Percentiles rank a stretch among this genome's conserved stretches.
Conservation (phyloP, 2,888 invertebrate genomes). For the Platerodrilus igneus region DNA sequence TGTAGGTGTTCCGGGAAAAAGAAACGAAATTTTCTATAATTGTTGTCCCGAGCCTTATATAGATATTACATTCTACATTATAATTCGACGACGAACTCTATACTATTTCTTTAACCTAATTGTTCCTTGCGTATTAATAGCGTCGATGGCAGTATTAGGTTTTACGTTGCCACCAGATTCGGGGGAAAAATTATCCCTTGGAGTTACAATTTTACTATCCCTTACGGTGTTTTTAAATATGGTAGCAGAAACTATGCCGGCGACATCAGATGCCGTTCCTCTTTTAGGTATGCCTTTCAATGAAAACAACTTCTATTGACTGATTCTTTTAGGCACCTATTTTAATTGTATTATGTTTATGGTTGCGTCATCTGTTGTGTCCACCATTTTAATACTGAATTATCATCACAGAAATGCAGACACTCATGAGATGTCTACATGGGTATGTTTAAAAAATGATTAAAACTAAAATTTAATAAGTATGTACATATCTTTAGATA, state of each 20-base stretch:
- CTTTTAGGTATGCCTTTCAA: constrained; percentile 60
- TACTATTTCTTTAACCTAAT: constrained; percentile 99
- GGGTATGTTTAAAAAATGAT: constrained; percentile 62
- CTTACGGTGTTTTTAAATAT: constrained; percentile 97
- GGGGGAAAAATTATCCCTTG: constrained; percentile 95
- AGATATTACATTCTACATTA: constrained; percentile 95
- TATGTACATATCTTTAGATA: constrained; percentile 56
- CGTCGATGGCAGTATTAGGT: constrained; percentile 96
- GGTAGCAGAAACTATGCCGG: constrained; percentile 98
- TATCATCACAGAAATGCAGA: constrained; percentile 96
- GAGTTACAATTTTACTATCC: constrained; percentile 91
- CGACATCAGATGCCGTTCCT: constrained; percentile 91
- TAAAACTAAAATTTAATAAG: neutral
- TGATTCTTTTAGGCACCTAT: constrained; percentile 69
- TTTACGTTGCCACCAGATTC: constrained; percentile 99
- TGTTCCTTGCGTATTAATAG: constrained; percentile 97
- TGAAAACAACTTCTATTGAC: neutral
- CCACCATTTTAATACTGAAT: constrained; percentile 95
- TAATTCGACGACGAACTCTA: constrained; percentile 91
- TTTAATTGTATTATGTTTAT: constrained; percentile 99
- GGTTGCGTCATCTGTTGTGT: constrained; percentile 97
- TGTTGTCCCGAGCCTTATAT: constrained; percentile 98
- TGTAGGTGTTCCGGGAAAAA: constrained; percentile 86
- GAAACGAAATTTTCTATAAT: constrained; percentile 91
- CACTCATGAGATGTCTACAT: constrained; percentile 95